Evolutionary conservation across 2,797 vertebrate species (phyloP).

Genomic region (Epinephelus awoara): DNA sequence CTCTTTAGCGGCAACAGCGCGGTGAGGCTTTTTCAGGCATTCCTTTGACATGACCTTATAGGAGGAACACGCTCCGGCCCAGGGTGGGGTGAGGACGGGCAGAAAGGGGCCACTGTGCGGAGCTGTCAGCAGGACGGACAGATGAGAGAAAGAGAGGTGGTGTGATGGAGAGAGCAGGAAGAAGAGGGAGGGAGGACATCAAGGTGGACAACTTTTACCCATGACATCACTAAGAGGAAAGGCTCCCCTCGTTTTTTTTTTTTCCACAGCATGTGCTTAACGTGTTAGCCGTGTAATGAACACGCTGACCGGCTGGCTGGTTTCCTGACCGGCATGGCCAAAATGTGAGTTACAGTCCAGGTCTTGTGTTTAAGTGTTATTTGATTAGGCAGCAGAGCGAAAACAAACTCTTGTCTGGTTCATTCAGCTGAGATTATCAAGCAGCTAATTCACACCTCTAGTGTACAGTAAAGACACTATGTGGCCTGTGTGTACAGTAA

Average conservation of each 20-base stretch:
- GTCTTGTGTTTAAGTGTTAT: constrained; percentile 51
- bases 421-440: constrained; percentile 57
- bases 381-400: constrained; percentile 54
- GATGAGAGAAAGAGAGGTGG: constrained; percentile 47
- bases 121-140: constrained; percentile 63
- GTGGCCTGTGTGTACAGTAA: constrained; percentile 37
- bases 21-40: constrained; percentile 74
- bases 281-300: constrained; percentile 49
- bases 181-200: constrained; percentile 37
- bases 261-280: constrained; percentile 42
- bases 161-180: constrained; percentile 31
- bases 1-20: constrained; percentile 59
- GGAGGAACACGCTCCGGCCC: constrained; percentile 64
- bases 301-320: constrained; percentile 31
- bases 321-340: constrained; percentile 47
- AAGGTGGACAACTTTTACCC: constrained; percentile 48
- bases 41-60: constrained; percentile 84
- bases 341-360: constrained; percentile 23
- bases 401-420: constrained; percentile 66
- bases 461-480: constrained; percentile 49
- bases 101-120: constrained; percentile 81
- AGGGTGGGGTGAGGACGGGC: constrained; percentile 67
- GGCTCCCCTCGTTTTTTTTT: constrained; percentile 5
- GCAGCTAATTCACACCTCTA: constrained; percentile 39
- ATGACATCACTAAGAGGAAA: constrained; percentile 80